phyloP scores from a whole-genome alignment of 1,140 invertebrate species.

The Globodera rostochiensis region DNA sequence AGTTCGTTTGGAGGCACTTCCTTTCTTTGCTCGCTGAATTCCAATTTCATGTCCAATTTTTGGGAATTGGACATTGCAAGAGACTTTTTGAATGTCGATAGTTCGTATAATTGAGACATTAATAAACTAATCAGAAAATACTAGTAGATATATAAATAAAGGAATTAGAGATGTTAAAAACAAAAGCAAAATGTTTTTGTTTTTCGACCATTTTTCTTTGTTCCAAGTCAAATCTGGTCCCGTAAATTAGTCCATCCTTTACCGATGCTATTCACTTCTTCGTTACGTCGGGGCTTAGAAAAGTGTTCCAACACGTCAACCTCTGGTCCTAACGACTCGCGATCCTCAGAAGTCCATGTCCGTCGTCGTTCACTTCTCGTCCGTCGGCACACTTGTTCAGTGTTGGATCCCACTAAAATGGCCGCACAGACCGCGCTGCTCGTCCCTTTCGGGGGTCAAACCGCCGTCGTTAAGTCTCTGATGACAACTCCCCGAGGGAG shows the following conservation, averaged over 20 bases:
- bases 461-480: conserved; percentile 1
- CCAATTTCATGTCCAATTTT: conserved; percentile 4
- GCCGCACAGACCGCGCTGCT: not conserved
- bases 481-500: conserved; percentile 25
- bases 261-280: conserved; percentile 60
- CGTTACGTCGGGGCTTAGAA: conserved; percentile 59
- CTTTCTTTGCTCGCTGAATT: not conserved
- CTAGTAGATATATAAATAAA: no score
- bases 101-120: no score
- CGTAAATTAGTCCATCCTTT: not conserved
- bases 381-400: conserved; percentile 57
- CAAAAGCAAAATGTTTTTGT: conserved; percentile 24
- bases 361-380: conserved; percentile 52
- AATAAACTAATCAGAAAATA: no score
- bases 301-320: conserved; percentile 37
- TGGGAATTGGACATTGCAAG: not conserved
- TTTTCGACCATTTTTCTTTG: no score
- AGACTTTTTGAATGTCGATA: no score
- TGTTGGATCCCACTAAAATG: conserved; percentile 34
- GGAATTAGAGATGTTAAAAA: no score
- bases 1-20: conserved; percentile 13
- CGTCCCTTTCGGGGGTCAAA: conserved; percentile 15
- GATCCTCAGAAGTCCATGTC: conserved; percentile 38
- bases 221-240: not conserved
- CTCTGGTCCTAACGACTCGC: not conserved